These are phyloP conservation scores for Invenusta paracnida DNA, from an alignment of 2,888 invertebrate species.

Conservation along the genomic window DNA sequence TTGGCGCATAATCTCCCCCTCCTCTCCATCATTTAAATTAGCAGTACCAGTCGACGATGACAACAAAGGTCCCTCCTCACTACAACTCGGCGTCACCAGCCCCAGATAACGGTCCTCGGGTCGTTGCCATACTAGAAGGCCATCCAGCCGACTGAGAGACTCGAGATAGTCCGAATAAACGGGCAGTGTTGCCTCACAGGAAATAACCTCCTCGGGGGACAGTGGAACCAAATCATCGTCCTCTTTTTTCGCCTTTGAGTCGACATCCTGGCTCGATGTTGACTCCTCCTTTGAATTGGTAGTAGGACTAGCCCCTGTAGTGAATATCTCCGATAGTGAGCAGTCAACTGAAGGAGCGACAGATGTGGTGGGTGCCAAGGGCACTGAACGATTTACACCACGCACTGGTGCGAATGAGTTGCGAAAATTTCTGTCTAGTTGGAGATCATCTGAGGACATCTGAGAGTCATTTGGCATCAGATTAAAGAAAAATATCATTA, in stretches of 20 bases:
- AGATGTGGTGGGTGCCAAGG: background rate
- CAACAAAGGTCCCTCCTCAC: too few species aligned
- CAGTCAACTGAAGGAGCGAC: background rate
- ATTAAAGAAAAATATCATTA: too few species aligned
- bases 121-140: background rate
- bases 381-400: background rate
- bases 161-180: background rate
- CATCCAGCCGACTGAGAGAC: background rate
- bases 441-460: too few species aligned
- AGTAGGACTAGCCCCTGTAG: background rate
- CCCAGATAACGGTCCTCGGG: background rate
- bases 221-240: too few species aligned
- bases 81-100: background rate
- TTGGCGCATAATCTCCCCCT: background rate
- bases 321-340: background rate
- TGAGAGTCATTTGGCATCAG: too few species aligned
- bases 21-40: background rate
- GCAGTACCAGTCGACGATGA: background rate
- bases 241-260: too few species aligned
- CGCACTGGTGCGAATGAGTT: too few species aligned
- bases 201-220: background rate
- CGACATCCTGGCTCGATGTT: too few species aligned
- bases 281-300: too few species aligned
- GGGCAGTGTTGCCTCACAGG: background rate
- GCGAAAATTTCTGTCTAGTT: too few species aligned